Evolutionary conservation across 2,888 invertebrate genomes (phyloP), one percentile per base, ranked within the genome.

Genomic region (Latrodectus hesperus): DNA sequence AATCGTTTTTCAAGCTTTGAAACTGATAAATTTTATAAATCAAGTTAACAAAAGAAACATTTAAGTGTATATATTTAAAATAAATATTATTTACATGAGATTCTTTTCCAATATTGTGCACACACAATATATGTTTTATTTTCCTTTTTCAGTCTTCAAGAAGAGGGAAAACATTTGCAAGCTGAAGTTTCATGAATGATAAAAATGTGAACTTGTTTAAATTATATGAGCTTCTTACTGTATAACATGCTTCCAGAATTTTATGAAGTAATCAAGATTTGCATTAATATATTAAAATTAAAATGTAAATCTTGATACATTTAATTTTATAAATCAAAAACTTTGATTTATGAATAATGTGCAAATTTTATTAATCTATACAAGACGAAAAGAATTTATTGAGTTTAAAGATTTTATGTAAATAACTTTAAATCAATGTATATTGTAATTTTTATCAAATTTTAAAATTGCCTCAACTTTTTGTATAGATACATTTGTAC

Each of bases 101-200:
- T 68, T 22, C n/a, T 68, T 68, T 38, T 38, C 38, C 38, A 38
- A 38, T 38, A 38, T 38, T 6, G 22, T 22, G 22, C 22, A 22
- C 22, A 12, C 12, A 38, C 9, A 16, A 71, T 26, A 22, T 51
- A 16, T 49, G 71, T 71, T 53, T 73, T 53, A 16, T 52, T 70
- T 53, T 80, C 11, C 26, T 10, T 51, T 84, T 73, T 14, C 49
- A 84, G 84, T 3, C 78, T 84, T 49, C 84, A 77, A 84, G 84
- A 84, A 73, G 84, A 84, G 78, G 77, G 76, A 22, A 84, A 84
- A 67, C 77, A 84, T 14, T 14, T 84, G 8, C 77, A 78, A 77
- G 84, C 84, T 53, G 84, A 84, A 78, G 84, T 77, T 53, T 84
- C 84, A 38, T 38, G 38, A 38, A 38, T 38, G 38, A 38, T 38